Evolutionary conservation across 2,797 vertebrate genomes (phyloP), one percentile per base, ranked within the genome.

Genomic region (Coilia nasus): DNA sequence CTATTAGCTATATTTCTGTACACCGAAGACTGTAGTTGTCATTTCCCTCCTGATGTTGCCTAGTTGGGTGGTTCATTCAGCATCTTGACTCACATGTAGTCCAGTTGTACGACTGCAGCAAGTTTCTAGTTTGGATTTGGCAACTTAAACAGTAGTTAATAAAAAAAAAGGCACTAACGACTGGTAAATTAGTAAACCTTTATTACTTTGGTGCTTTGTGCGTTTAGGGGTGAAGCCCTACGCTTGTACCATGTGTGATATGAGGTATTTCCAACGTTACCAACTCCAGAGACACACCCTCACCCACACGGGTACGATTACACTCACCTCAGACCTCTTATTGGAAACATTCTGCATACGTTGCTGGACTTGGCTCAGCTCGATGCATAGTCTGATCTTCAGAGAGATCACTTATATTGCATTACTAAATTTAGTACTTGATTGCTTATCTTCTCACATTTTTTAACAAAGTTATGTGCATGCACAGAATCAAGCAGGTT

Each of bases 211-310:
- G 85, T 87, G 14, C 87, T 86, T 83, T 90, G 87, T 91, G 88
- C 89, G 87, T 91, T 87, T 92, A 97, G 96, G 96, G 75, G 96
- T 97, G 91, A 97, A 97, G 88, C 96, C 96, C 0, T 97, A 96
- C 59, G 96, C 96, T 90, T 97, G 96, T 67, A 94, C 96, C 80
- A 92, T 96, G 81, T 97, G 96, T 83, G 96, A 97, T 88, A 97
- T 96, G 96, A 95, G 95, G 90, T 97, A 97, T 94, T 97, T 97
- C 93, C 96, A 97, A 92, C 96, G 96, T 88, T 97, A 97, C 90
- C 96, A 97, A 87, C 93, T 97, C 90, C 96, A 97, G 83, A 95
- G 96, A 90, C 96, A 97, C 94, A 97, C 96, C 92, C 95, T 96
- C 35, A 96, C 95, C 3, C 96, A 97, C 89, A 96, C 88, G 88